Conservation (phyloP, 2,113 vertebrate species). For the Actenoides hombroni region DNA sequence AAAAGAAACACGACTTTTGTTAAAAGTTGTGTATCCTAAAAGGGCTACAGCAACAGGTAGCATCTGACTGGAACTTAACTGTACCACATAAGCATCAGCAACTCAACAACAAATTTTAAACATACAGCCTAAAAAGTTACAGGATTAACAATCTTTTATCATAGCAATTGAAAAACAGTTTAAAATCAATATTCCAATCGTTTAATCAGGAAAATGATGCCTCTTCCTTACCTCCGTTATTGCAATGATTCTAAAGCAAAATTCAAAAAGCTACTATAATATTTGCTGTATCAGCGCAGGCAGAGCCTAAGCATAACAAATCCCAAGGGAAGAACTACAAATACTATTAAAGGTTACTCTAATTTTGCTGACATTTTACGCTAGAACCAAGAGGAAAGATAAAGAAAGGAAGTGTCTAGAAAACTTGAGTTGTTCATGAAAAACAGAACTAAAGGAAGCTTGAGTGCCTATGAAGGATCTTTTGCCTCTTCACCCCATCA, state of each 20-base stretch:
- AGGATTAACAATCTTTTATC: neutral
- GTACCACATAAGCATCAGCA: neutral
- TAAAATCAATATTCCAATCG: neutral
- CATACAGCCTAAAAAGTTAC: neutral
- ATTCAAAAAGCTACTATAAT: neutral
- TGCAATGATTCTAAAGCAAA: neutral
- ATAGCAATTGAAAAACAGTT: neutral
- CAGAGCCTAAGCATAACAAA: neutral
- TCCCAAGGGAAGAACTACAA: neutral
- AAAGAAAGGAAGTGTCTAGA: neutral
- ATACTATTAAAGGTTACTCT: neutral
- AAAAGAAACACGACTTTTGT: neutral
- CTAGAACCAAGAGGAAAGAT: neutral
- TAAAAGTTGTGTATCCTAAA: neutral
- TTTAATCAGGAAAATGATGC: neutral
- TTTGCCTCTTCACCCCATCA: neutral
- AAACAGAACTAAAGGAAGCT: neutral
- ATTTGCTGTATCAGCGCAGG: neutral
- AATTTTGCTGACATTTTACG: constrained; percentile 4
- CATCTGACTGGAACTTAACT: neutral
- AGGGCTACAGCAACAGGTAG: neutral
- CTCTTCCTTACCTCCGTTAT: neutral
- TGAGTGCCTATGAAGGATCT: neutral
- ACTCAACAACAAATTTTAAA: neutral
- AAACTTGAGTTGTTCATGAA: neutral